Evolutionary conservation across 2,113 vertebrate genomes (phyloP), one percentile per base, ranked within the genome.

Genomic region (Carollia perspicillata): DNA sequence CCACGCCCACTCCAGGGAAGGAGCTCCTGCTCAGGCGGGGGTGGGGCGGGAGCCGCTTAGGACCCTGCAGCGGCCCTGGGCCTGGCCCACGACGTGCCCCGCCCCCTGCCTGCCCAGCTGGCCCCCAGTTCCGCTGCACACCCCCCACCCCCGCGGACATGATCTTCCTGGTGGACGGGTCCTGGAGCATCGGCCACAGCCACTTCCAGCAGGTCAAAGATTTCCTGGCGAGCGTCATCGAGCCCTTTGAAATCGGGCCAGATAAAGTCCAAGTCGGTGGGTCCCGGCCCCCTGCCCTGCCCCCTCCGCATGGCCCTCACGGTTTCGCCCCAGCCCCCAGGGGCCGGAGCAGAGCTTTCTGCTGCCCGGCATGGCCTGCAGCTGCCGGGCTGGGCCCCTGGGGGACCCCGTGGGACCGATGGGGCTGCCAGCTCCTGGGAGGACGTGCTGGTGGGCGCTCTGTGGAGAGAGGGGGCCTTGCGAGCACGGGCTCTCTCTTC

Each of bases 161-260:
- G 0, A 5, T 99, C 94, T 94, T 99, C 87, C 97, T 99, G 12
- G 99, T 99, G 95, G 99, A 99, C 3, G 99, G 99, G 5, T 99
- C 99, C 55, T 99, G 99, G 99, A 99, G 99, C 94, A 99, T 99
- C 0, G 99, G 99, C 20, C 99, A 99, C 92, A 98, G 97, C 93
- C 99, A 99, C 86, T 99, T 99, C 98, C 98, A 99, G 88, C 98
- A 99, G 58, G 98, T 99, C 81, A 98, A 99, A 37, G 99, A 99
- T 75, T 99, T 99, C 96, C 97, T 99, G 95, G 99, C 99, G 96
- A 98, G 98, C 6, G 44, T 99, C 97, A 98, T 99, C 23, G 98
- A 97, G 1, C 99, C 99, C 0, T 99, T 99, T 97, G 98, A 95
- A 80, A 99, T 99, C 12, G 99, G 98, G 7, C 98, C 98, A 0